Conservation (phyloP, 2,888 invertebrate genomes). For the Hypsopygia costalis region DNA sequence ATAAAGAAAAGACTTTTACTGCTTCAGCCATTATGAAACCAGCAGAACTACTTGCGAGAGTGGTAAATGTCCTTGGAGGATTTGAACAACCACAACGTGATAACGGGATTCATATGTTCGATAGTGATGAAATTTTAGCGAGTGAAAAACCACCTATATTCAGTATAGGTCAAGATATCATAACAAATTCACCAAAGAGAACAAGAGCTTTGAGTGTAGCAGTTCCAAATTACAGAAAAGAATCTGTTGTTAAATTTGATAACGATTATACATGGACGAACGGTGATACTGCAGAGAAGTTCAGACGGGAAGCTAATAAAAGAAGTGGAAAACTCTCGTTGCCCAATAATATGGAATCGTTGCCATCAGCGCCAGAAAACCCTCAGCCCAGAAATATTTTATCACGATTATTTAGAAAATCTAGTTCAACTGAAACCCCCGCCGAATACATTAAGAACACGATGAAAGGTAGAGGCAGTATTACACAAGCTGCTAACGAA, state of each 20-base stretch:
- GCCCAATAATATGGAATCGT: constrained; percentile 36
- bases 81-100: constrained; percentile 71
- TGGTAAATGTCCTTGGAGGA: constrained; percentile 88
- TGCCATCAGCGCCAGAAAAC: constrained; percentile 26
- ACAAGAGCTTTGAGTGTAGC: constrained; percentile 83
- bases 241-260: constrained; percentile 57
- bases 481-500: constrained; percentile 43
- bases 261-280: constrained; percentile 86
- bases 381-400: constrained; percentile 48
- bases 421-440: constrained; percentile 53
- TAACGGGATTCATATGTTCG: constrained; percentile 84
- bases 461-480: constrained; percentile 51
- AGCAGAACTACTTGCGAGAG: constrained; percentile 86
- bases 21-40: constrained; percentile 87
- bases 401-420: constrained; percentile 50
- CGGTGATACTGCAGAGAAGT: constrained; percentile 81
- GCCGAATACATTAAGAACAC: constrained; percentile 57
- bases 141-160: constrained; percentile 82
- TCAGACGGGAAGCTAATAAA: constrained; percentile 72
- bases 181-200: constrained; percentile 61
- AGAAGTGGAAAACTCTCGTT: constrained; percentile 66
- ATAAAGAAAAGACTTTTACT: constrained; percentile 88
- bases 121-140: constrained; percentile 86
- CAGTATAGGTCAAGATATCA: constrained; percentile 72
- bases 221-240: constrained; percentile 67